These are phyloP conservation scores for Argentina silus DNA, from an alignment of 2,797 vertebrate species.

Conservation along the genomic window DNA sequence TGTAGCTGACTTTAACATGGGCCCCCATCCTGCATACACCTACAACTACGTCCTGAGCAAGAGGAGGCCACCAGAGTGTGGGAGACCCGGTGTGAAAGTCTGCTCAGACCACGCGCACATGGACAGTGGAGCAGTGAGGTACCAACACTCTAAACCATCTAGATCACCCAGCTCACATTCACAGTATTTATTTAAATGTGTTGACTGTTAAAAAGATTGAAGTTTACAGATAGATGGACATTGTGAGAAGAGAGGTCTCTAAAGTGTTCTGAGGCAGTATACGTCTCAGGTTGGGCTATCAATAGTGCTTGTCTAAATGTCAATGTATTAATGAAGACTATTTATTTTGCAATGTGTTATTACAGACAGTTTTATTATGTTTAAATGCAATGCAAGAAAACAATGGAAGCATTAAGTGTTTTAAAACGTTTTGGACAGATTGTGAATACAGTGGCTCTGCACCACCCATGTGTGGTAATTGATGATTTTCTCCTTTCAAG, in stretches of 20 bases:
- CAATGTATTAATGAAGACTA: neutral
- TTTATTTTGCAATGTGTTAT: neutral
- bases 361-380: neutral
- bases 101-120: slow-evolving; percentile 33
- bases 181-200: neutral
- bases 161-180: neutral
- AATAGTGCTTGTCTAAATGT: neutral
- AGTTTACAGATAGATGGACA: neutral
- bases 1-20: slow-evolving; percentile 63
- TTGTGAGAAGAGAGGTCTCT: neutral
- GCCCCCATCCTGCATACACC: slow-evolving; percentile 45
- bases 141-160: neutral
- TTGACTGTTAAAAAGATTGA: neutral
- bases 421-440: neutral
- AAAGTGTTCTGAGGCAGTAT: neutral
- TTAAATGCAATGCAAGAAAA: neutral
- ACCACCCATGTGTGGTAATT: neutral
- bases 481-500: slow-evolving; percentile 7
- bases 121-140: slow-evolving; percentile 28
- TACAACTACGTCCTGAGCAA: slow-evolving; percentile 41
- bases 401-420: neutral
- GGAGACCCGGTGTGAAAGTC: slow-evolving; percentile 43
- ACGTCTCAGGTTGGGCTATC: neutral
- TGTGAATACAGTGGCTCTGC: neutral
- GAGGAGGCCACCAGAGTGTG: slow-evolving; percentile 43